Evolutionary conservation across 1,140 invertebrate species (phyloP), one percentile per base, ranked within the genome.

Genomic region (Littorina saxatilis): DNA sequence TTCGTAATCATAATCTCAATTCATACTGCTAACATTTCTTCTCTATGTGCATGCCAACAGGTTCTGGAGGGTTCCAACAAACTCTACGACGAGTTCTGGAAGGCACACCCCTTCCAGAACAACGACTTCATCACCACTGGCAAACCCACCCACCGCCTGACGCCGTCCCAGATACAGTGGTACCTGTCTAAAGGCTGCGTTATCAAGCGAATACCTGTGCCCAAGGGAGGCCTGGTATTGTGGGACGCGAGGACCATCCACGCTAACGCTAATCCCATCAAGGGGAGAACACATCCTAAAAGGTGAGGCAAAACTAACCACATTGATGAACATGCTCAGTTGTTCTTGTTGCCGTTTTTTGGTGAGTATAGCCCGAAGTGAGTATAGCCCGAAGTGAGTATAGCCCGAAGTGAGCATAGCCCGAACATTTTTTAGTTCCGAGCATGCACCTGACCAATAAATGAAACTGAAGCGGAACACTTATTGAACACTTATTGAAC

Each of bases 161-260:
- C 58, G 23, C 68, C 80, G 43, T 52, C 27, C 7, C 77, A 86
- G n/a, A 82, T 84, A 2, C 50, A 81, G 40, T 86, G 81, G 75
- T 87, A 79, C 50, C 47, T 77, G 50, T 29, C 76, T 3, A 82
- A 83, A 55, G 86, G 83, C 13, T 86, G 86, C 73, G 43, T 43
- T 11, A 15, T 79, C n/a, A 79, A 70, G 35, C 77, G 80, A 39
- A 68, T 86, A 37, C 75, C 87, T 5, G 85, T 85, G 50, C 87
- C 87, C 0, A 88, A 86, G 73, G 87, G 85, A 0, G 85, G 85
- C 11, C 82, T 88, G 58, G 80, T 88, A 1, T 29, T 88, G 40
- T 88, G 85, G 85, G 85, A 88, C 66, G 85, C 87, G 0, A 78
- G 85, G 61, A 80, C 80, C 4, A 39, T 88, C 27, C 87, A 86